Evolutionary conservation across 2,888 invertebrate genomes (phyloP).

Genomic region (Diogma glabrata): DNA sequence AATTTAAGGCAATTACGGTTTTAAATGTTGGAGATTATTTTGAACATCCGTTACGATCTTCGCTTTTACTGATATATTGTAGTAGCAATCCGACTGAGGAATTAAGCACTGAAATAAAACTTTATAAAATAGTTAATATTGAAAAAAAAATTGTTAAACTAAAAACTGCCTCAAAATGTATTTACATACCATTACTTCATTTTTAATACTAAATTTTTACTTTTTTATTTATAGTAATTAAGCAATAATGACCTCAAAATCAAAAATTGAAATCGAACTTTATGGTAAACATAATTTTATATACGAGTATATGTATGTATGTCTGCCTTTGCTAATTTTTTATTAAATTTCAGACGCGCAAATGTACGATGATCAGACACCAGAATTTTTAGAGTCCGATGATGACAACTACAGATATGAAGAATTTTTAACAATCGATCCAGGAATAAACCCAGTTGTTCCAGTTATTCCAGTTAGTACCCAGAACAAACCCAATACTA

Average conservation of each 20-base stretch:
- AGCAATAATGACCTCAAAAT: not conserved
- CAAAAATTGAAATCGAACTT: not conserved
- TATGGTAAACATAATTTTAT: slow-evolving; percentile 3
- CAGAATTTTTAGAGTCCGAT: too few relatives aligned
- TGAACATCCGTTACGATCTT: slow-evolving; percentile 3
- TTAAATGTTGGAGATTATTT: not conserved
- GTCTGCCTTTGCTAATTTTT: too few relatives aligned
- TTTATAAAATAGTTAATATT: not conserved
- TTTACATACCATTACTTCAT: not conserved
- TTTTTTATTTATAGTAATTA: slow-evolving; percentile 3
- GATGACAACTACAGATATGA: too few relatives aligned
- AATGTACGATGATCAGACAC: too few relatives aligned
- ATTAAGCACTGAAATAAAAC: slow-evolving; percentile 3
- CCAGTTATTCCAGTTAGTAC: too few relatives aligned
- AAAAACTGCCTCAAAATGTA: not conserved
- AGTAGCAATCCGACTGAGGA: slow-evolving; percentile 3
- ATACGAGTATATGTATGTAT: not conserved
- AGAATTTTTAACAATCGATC: too few relatives aligned
- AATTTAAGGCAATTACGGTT: slow-evolving; percentile 1
- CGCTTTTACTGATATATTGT: slow-evolving; percentile 3
- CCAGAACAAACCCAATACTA: too few relatives aligned
- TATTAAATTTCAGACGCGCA: too few relatives aligned
- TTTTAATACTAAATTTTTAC: too few relatives aligned
- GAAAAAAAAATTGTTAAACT: slow-evolving; percentile 1
- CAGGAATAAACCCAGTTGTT: too few relatives aligned